Percentiles rank a stretch among this genome's conserved stretches.
These are phyloP conservation scores for Tragelaphus eurycerus DNA, from an alignment of 2,797 vertebrate species.

Conservation along the genomic window DNA sequence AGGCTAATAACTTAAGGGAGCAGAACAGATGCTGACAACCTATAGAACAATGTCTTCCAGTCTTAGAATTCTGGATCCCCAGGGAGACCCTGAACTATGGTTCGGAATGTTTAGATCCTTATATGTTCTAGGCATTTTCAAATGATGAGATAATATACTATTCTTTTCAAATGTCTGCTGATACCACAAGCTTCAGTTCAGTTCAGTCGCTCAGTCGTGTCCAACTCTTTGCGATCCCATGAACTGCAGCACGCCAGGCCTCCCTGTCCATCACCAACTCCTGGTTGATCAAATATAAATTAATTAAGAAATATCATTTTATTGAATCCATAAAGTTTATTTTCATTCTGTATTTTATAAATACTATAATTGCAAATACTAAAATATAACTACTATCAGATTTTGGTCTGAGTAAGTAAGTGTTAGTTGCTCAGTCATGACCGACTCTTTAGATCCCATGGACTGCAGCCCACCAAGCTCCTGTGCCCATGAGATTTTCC, in stretches of 20 bases:
- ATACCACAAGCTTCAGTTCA: neutral
- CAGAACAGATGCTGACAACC: neutral
- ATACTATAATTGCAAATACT: neutral
- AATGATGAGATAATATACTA: neutral
- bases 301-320: neutral
- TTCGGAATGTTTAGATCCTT: neutral
- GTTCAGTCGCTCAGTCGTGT: too few species aligned
- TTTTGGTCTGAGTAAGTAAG: neutral
- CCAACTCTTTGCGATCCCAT: too few species aligned
- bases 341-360: constrained; percentile 16
- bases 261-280: too few species aligned
- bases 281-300: neutral
- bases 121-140: neutral
- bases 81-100: neutral
- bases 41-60: neutral
- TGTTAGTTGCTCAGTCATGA: neutral
- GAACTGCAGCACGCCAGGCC: too few species aligned
- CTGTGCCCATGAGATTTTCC: neutral
- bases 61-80: neutral
- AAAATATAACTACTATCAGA: neutral
- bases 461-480: neutral
- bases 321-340: neutral
- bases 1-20: neutral
- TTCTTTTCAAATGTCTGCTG: neutral
- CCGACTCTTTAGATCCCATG: neutral